Evolutionary conservation across 1,140 invertebrate genomes (phyloP).

Genomic region (Mycetomoellerius zeteki): DNA sequence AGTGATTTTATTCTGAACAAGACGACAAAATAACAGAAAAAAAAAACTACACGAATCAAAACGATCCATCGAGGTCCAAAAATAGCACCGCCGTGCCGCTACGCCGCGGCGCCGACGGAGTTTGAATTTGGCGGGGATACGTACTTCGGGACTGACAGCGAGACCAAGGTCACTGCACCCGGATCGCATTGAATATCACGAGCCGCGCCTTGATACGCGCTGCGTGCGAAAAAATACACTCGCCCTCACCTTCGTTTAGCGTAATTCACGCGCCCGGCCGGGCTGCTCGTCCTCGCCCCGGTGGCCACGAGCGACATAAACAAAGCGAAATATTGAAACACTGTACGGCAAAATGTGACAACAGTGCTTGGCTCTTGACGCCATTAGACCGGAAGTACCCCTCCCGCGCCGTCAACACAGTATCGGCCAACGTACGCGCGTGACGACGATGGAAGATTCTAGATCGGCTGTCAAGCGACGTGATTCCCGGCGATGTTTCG

Average conservation of each 20-base stretch:
- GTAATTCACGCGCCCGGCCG: slow-evolving; percentile 41
- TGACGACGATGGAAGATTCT: background rate
- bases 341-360: slow-evolving; percentile 86
- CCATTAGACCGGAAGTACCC: slow-evolving; percentile 84
- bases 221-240: slow-evolving; percentile 1
- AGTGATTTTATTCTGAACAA: background rate
- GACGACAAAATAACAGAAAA: background rate
- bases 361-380: slow-evolving; percentile 85
- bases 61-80: background rate
- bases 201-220: slow-evolving; percentile 35
- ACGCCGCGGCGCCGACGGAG: background rate
- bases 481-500: background rate
- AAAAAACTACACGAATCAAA: background rate
- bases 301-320: slow-evolving; percentile 81
- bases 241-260: slow-evolving; percentile 66
- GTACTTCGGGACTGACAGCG: slow-evolving; percentile 79
- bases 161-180: slow-evolving; percentile 85
- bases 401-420: slow-evolving; percentile 42
- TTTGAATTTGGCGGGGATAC: slow-evolving; percentile 81
- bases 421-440: background rate
- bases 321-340: slow-evolving; percentile 86
- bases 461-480: background rate
- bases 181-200: slow-evolving; percentile 73
- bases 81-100: background rate
- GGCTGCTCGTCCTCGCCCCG: slow-evolving; percentile 59